A percentile compares a stretch with the other conserved stretches of the same genome.
Conservation (phyloP, 2,797 vertebrate genomes). For the Argyrosomus regius region DNA sequence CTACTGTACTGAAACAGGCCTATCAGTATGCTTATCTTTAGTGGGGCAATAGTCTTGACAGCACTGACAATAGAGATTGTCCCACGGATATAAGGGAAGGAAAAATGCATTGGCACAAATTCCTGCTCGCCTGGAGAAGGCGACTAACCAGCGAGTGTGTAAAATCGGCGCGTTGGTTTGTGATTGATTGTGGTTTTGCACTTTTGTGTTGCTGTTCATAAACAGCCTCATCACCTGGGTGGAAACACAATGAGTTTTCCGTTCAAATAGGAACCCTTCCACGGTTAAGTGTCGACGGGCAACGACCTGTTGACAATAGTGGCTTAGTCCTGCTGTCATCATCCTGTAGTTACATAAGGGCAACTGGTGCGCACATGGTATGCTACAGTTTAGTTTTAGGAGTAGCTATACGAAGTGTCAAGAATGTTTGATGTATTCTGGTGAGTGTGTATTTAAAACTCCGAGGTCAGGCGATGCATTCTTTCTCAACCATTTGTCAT, state of each 20-base stretch:
- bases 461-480: slow-evolving; percentile 30
- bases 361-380: slow-evolving; percentile 40
- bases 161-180: slow-evolving; percentile 6
- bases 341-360: slow-evolving; percentile 71
- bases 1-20: slow-evolving; percentile 55
- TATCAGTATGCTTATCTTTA: slow-evolving; percentile 79
- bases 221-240: slow-evolving; percentile 62
- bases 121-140: slow-evolving; percentile 14
- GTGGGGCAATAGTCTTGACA: slow-evolving; percentile 72
- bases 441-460: slow-evolving; percentile 54
- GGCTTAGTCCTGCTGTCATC: slow-evolving; percentile 64
- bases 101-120: slow-evolving; percentile 59
- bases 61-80: slow-evolving; percentile 64
- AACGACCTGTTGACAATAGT: slow-evolving; percentile 66
- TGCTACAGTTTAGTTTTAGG: slow-evolving; percentile 25
- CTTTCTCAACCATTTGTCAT: slow-evolving; percentile 39
- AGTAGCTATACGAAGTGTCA: slow-evolving; percentile 40
- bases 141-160: background rate
- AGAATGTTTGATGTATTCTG: slow-evolving; percentile 57
- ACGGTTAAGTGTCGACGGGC: slow-evolving; percentile 63
- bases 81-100: slow-evolving; percentile 35
- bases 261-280: slow-evolving; percentile 59
- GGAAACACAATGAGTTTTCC: slow-evolving; percentile 54
- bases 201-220: slow-evolving; percentile 41
- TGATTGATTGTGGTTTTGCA: slow-evolving; percentile 39